Percentiles rank a stretch among this genome's conserved stretches.
Conservation (phyloP, 2,888 invertebrate genomes). For the Caenorhabditis becei region DNA sequence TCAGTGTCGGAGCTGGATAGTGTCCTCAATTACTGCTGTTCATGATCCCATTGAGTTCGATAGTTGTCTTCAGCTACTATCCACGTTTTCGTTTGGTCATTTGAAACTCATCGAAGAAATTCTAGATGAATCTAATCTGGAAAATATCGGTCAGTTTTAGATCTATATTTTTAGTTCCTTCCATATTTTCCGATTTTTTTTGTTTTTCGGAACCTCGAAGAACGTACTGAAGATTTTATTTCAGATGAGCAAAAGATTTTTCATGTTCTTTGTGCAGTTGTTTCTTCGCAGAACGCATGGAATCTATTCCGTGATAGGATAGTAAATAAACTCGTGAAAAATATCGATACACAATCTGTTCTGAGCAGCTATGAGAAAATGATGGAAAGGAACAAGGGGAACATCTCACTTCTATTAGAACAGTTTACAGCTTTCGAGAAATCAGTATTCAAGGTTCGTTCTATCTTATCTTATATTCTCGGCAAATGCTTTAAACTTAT, state of each 20-base stretch:
- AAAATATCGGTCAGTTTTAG: no score
- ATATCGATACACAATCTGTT: neutral
- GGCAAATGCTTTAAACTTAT: no score
- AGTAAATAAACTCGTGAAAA: neutral
- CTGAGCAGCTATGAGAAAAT: conserved; percentile 22
- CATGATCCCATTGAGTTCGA: conserved; percentile 4
- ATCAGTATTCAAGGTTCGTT: neutral
- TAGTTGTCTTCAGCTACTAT: conserved; percentile 10
- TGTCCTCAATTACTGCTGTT: neutral
- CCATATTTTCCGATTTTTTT: no score
- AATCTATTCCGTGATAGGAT: neutral
- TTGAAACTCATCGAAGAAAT: conserved; percentile 23
- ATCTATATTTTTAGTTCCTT: no score
- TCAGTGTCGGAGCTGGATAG: conserved; percentile 16
- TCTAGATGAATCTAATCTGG: conserved; percentile 15
- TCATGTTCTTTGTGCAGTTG: conserved; percentile 44
- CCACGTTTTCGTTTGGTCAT: conserved; percentile 12
- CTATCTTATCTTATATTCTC: no score
- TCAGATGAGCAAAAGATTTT: conserved; percentile 35
- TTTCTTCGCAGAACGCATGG: conserved; percentile 16
- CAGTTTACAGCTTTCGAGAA: conserved; percentile 24
- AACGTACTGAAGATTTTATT: neutral
- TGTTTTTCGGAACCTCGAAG: neutral
- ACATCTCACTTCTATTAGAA: neutral
- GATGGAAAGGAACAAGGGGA: neutral